A percentile compares a stretch with the other conserved stretches of the same genome.
phyloP scores from a whole-genome alignment of 2,888 invertebrate species.

The Toxonevra muliebris region DNA sequence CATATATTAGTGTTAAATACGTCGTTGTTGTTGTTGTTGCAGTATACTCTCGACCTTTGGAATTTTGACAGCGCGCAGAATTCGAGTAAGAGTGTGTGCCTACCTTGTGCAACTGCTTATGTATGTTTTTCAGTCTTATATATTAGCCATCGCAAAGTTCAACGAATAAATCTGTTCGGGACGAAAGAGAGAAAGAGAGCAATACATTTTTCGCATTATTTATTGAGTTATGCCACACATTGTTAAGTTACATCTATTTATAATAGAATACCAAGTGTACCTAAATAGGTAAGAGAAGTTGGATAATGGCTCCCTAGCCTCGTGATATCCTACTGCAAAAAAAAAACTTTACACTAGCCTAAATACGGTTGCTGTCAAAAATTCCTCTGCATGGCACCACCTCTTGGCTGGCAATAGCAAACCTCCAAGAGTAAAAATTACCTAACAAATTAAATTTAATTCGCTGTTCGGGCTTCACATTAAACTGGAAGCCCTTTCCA shows the following conservation, averaged over 20 bases:
- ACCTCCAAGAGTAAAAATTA: too few relatives aligned
- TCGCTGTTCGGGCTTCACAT: too few relatives aligned
- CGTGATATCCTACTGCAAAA: too few relatives aligned
- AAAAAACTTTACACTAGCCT: too few relatives aligned
- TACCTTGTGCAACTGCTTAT: conserved; percentile 63
- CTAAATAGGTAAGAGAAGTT: not conserved
- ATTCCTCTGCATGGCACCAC: too few relatives aligned
- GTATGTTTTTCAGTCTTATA: conserved; percentile 60
- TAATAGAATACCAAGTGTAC: not conserved
- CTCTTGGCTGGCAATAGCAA: too few relatives aligned
- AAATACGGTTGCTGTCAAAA: too few relatives aligned
- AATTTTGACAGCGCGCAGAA: not conserved
- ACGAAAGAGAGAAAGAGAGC: conserved; percentile 51
- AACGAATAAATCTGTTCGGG: conserved; percentile 62
- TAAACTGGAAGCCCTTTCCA: too few relatives aligned
- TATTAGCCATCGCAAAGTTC: conserved; percentile 64
- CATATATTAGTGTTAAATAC: not conserved
- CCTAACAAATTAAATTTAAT: too few relatives aligned
- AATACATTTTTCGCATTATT: conserved; percentile 22
- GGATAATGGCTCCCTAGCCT: not conserved
- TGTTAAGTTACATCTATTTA: too few relatives aligned
- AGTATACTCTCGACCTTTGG: too few relatives aligned
- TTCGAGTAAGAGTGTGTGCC: conserved; percentile 49
- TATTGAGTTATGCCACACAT: not conserved
- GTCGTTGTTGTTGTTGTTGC: conserved; percentile 12